Conservation (phyloP, 23 tunicate genomes). For the Styela plicata region DNA sequence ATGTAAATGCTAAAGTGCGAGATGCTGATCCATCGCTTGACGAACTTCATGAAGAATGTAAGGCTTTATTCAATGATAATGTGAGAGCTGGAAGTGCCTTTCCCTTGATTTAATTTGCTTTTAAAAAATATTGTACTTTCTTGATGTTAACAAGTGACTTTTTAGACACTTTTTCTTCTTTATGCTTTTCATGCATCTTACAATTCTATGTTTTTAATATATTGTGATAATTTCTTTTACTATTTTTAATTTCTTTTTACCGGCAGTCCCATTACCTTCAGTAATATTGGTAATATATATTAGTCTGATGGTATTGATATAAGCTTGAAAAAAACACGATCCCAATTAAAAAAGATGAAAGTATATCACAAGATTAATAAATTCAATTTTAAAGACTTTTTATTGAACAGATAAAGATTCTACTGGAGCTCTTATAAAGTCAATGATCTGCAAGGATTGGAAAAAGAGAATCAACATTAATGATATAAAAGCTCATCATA, state of each 20-base stretch:
- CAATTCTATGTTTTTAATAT: too few species aligned
- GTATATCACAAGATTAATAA: too few species aligned
- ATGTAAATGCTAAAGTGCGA: slow-evolving; percentile 9
- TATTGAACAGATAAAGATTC: background rate
- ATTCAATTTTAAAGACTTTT: too few species aligned
- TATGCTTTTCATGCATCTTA: too few species aligned
- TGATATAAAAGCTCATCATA: background rate
- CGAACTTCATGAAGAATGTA: slow-evolving; percentile 5
- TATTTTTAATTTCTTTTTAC: background rate
- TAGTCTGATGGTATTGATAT: too few species aligned
- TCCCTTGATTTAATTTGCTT: background rate
- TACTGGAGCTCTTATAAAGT: background rate
- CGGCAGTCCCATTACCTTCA: background rate
- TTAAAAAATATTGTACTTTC: background rate
- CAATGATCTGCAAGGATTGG: background rate
- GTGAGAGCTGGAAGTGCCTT: too few species aligned
- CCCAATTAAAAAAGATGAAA: too few species aligned
- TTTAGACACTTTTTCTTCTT: too few species aligned
- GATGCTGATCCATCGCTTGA: background rate
- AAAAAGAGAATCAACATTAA: background rate
- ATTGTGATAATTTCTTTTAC: background rate
- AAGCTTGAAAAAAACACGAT: too few species aligned
- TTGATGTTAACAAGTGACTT: too few species aligned
- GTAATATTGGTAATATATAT: too few species aligned
- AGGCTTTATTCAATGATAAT: background rate